Conservation (phyloP, 2,888 invertebrate species). For the Petrolisthes cinctipes region DNA sequence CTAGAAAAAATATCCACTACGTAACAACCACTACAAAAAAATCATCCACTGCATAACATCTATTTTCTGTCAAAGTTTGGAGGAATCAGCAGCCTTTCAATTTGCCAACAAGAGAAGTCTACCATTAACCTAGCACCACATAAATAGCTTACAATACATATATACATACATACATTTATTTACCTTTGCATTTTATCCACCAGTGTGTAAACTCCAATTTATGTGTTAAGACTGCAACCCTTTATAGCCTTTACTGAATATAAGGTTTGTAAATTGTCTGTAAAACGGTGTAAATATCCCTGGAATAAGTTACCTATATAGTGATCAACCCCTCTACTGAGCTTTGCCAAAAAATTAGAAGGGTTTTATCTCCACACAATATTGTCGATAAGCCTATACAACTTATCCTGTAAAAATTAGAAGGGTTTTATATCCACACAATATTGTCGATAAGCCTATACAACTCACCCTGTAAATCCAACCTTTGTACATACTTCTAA, state of each 20-base stretch:
- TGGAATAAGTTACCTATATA: not conserved
- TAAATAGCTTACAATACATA: not conserved
- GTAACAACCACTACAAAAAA: no score
- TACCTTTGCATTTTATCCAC: no score
- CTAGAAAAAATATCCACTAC: no score
- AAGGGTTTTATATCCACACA: not conserved
- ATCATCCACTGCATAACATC: no score
- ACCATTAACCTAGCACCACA: no score
- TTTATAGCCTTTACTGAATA: not conserved
- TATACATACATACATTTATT: not conserved
- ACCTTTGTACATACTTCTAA: not conserved
- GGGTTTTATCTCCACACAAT: no score
- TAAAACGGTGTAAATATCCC: not conserved
- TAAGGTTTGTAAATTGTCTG: not conserved
- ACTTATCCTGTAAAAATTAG: not conserved
- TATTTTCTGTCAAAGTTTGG: no score
- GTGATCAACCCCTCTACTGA: no score
- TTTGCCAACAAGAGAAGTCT: no score
- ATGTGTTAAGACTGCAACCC: not conserved
- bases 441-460: not conserved
- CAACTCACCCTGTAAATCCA: not conserved
- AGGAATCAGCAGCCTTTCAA: no score
- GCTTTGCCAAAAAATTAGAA: no score
- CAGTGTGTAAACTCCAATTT: not conserved
- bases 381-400: not conserved